Evolutionary conservation across 2,888 invertebrate genomes (phyloP), one percentile per base, ranked within the genome.

Genomic region (Tetragonisca angustula): DNA sequence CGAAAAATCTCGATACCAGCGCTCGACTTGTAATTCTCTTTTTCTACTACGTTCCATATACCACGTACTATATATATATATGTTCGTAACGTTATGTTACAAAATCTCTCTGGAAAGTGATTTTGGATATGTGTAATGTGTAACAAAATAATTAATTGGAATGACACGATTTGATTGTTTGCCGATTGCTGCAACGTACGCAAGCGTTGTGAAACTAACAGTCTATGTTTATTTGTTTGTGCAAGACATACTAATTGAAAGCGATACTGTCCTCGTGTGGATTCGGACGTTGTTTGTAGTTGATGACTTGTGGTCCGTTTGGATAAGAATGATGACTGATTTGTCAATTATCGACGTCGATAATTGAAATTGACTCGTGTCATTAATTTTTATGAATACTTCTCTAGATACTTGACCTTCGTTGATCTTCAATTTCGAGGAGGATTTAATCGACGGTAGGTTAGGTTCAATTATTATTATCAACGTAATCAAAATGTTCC

Each of bases 1-100:
- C 50, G 62, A 43, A 49, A 54, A 80, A 69, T 72, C 62, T 56
- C n/a, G 27, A 50, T 24, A 61, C 54, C 49, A 19, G 1, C n/a
- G 49, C 32, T 64, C 32, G 49, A 69, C 59, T 43, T 21, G 21
- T 4, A 17, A 76, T 24, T 43, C 54, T 64, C 21, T 32, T 27
- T 49, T n/a, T 52, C n/a, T 9, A 3, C 21, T n/a, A 15, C 64
- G 36, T 36, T 65, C 19, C 5, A 27, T 9, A 27, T 11, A 11
- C 9, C 9, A 11, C 9, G 0, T 43, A 9, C 43, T 36, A 36
- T 32, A 4, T 32, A 0, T 11, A 43, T 36, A 36, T 43, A 11
- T 43, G 2, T 43, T 11, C 43, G 43, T 32, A 2, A 62, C 27
- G n/a, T 56, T 56, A n/a, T 15, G 15, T 56, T 15, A n/a, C 3